A percentile compares a stretch with the other conserved stretches of the same genome.
These are phyloP conservation scores for Pogona vitticeps DNA, from an alignment of 2,113 vertebrate genomes.

Conservation along the genomic window DNA sequence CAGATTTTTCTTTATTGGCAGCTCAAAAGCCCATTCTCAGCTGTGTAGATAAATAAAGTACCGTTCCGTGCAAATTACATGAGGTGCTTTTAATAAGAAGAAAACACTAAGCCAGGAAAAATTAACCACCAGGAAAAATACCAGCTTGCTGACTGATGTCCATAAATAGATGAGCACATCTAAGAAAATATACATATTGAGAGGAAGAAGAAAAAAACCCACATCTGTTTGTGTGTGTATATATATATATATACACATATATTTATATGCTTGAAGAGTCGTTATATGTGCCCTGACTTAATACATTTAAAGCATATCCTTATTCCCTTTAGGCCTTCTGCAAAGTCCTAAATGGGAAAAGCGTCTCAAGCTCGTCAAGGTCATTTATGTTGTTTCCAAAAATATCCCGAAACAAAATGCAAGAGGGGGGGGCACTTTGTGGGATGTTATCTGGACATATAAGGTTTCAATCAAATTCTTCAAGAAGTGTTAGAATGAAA, in stretches of 20 bases:
- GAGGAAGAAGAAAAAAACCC: constrained; percentile 6
- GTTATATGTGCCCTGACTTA: constrained; percentile 21
- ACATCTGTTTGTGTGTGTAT: too few relatives aligned
- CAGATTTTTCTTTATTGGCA: constrained; percentile 46
- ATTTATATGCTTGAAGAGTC: background rate
- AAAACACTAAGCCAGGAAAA: constrained; percentile 20
- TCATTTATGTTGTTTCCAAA: constrained; percentile 88
- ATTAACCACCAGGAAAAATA: constrained; percentile 39
- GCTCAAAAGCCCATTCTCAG: constrained; percentile 51
- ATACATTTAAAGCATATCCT: constrained; percentile 63
- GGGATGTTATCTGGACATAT: constrained; percentile 90
- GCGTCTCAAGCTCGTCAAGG: constrained; percentile 83
- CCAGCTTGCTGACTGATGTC: constrained; percentile 53
- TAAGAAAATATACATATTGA: constrained; percentile 28
- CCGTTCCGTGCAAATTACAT: constrained; percentile 50
- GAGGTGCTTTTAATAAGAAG: constrained; percentile 53
- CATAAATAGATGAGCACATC: constrained; percentile 11
- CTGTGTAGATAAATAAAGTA: constrained; percentile 27
- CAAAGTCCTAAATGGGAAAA: constrained; percentile 92
- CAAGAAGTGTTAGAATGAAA: constrained; percentile 84
- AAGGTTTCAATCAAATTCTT: constrained; percentile 88
- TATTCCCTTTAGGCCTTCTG: constrained; percentile 71
- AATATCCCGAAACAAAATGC: constrained; percentile 85
- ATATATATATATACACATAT: too few relatives aligned
- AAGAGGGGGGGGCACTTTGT: constrained; percentile 91